Evolutionary conservation across 2,113 vertebrate species (phyloP).

Genomic region (Prunella himalayana): DNA sequence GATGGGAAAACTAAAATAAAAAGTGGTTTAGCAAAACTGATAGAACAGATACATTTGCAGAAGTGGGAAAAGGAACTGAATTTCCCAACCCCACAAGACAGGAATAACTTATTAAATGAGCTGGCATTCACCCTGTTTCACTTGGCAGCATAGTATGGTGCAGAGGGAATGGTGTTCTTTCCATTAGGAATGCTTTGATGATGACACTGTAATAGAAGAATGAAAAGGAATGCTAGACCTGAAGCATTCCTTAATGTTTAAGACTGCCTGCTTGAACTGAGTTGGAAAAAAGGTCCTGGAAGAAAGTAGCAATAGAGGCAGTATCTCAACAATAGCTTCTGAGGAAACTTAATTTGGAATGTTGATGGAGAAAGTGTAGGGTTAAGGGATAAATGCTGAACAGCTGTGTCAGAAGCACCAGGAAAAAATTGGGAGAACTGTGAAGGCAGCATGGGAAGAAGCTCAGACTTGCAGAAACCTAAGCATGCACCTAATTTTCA

Average conservation of each 20-base stretch:
- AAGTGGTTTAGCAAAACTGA: background rate
- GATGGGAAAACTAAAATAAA: background rate
- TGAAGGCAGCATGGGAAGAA: background rate
- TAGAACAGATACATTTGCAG: background rate
- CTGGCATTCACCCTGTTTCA: background rate
- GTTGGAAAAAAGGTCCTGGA: background rate
- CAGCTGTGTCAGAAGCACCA: background rate
- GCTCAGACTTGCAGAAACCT: background rate
- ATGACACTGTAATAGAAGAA: background rate
- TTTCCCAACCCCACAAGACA: background rate
- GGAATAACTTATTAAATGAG: background rate
- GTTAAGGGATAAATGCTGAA: background rate
- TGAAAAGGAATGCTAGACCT: background rate
- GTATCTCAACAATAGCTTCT: background rate
- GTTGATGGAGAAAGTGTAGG: background rate
- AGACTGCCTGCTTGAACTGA: background rate
- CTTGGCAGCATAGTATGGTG: background rate
- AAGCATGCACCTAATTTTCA: background rate
- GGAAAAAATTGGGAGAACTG: background rate
- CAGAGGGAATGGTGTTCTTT: conserved; percentile 9
- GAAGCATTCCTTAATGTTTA: background rate
- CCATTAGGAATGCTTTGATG: conserved; percentile 12
- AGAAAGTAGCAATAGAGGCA: background rate
- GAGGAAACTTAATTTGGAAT: background rate
- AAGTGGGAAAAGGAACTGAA: background rate